Base-by-base conservation (phyloP, 2,797 vertebrate species). In the Psittacula derbiana region DNA sequence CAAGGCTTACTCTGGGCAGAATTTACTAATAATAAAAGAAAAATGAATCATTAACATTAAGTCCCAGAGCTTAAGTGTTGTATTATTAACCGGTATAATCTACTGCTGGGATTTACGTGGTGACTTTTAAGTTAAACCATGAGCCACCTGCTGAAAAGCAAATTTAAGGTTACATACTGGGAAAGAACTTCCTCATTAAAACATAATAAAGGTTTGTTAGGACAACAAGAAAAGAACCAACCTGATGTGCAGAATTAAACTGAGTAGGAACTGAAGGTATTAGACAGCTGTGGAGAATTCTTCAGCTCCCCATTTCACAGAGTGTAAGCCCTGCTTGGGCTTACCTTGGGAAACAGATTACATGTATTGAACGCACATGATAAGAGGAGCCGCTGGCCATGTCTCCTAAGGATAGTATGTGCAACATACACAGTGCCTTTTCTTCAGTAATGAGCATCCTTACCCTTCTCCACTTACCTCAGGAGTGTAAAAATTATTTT, bases 1-100 rank as follows among this genome's bases (percentile, higher is more conserved):
- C 20, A 13, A 38, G 38, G 33, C 30, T 84, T 91, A 88, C 76
- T 79, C 65, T 76, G 60, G 31, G 52, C 31, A 94, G 88, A 79
- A 88, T 90, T 95, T 92, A 91, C 93, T 93, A 91, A 74, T 67
- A 94, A 80, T 92, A 86, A 87, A 71, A 91, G 43, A 40, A 94
- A 94, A 97, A 95, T 60, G 3, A 96, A 83, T 76, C 50, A 92
- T 89, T 95, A 89, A 76, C 50, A 92, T 88, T 94, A 89, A 76
- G 25, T 91, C 65, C 65, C 43, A 38, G 20, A 52, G 52, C 52
- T 33, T 62, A 36, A 74, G 58, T 36, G 36, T 86, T 92, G 58
- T 76, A 76, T 89, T 93, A 86, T 86, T 95, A 91, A 79, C 67
- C 40, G 30, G 41, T 53, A 55, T 93, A 82, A 90, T 85, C 50